These are phyloP conservation scores for Anhinga rufa DNA, from an alignment of 2,113 vertebrate species.

Conservation along the genomic window DNA sequence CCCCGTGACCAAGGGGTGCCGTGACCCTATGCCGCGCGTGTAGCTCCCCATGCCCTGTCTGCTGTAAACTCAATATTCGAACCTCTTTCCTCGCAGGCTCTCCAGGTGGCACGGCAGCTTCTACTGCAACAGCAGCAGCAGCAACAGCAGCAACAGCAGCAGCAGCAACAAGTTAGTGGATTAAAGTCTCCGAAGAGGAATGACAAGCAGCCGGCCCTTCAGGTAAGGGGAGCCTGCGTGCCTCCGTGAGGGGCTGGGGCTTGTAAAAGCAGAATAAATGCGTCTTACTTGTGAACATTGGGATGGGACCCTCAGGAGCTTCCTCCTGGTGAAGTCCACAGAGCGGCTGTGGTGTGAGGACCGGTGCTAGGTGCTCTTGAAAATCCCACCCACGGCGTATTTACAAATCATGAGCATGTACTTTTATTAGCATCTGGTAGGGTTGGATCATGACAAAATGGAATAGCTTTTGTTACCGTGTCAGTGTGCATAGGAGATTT, in stretches of 20 bases:
- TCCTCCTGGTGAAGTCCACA: background rate
- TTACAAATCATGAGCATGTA: background rate
- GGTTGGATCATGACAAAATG: constrained; percentile 1
- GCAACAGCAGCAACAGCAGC: constrained; percentile 60
- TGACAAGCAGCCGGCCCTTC: constrained; percentile 88
- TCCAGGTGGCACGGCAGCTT: constrained; percentile 94
- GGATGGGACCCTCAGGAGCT: background rate
- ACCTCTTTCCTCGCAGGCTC: constrained; percentile 76
- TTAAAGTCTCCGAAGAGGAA: constrained; percentile 90
- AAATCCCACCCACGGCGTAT: background rate
- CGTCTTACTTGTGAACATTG: accelerated
- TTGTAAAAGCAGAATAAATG: background rate
- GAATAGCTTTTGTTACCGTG: constrained; percentile 31
- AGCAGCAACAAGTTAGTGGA: constrained; percentile 84
- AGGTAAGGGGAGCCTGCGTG: constrained; percentile 74
- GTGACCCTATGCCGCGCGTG: background rate
- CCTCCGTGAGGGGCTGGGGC: accelerated
- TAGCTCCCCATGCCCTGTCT: background rate
- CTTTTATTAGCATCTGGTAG: background rate
- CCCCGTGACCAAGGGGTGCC: background rate
- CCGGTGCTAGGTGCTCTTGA: background rate
- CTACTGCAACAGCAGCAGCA: constrained; percentile 88
- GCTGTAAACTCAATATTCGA: constrained; percentile 27
- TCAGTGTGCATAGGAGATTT: constrained; percentile 29
- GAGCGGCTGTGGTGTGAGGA: background rate